Evolutionary conservation across 2,888 invertebrate genomes (phyloP).

Genomic region (Aspidapion aeneum): DNA sequence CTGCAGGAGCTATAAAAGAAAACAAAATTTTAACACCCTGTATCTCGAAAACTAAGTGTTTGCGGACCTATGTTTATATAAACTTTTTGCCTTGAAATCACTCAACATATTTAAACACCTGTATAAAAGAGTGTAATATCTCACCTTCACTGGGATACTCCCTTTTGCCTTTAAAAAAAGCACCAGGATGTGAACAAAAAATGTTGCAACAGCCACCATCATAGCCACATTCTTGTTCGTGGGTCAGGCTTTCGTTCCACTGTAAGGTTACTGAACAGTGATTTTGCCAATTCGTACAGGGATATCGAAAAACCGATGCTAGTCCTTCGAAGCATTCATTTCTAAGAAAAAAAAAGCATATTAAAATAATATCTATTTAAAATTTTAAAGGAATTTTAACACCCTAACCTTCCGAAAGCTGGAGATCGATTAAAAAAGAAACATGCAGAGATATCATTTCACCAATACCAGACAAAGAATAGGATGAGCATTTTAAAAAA

Average conservation of each 20-base stretch:
- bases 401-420: no score
- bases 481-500: no score
- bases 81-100: no score
- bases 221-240: constrained; percentile 41
- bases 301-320: constrained; percentile 41
- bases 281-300: constrained; percentile 40
- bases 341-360: constrained; percentile 22
- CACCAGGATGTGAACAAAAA: constrained; percentile 37
- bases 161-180: constrained; percentile 34
- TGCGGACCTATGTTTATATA: no score
- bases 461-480: no score
- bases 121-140: no score
- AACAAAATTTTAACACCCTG: no score
- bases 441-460: no score
- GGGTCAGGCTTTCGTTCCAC: constrained; percentile 39
- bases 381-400: neutral
- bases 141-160: constrained; percentile 36
- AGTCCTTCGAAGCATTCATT: constrained; percentile 41
- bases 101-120: no score
- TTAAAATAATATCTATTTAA: neutral
- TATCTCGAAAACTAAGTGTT: no score
- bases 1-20: no score
- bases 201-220: constrained; percentile 32
- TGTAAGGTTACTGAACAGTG: constrained; percentile 37
- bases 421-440: no score